Percentiles rank a stretch among this genome's conserved stretches.
These are phyloP conservation scores for Siphamia tubifer DNA, from an alignment of 2,113 vertebrate genomes.

Conservation along the genomic window DNA sequence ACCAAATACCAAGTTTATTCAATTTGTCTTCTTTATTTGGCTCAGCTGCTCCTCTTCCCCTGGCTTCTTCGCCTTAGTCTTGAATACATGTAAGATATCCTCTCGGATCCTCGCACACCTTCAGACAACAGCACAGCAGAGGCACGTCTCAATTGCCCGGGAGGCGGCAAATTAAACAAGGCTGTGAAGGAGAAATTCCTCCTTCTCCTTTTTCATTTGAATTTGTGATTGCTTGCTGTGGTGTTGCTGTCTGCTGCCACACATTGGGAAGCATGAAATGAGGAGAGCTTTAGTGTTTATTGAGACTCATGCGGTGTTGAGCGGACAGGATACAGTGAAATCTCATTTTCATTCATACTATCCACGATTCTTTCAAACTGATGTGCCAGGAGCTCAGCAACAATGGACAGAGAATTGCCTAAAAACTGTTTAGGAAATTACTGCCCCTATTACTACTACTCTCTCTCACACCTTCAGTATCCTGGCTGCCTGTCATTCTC, in stretches of 20 bases:
- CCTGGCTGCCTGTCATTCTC: neutral
- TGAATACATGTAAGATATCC: conserved; percentile 37
- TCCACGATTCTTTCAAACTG: conserved; percentile 49
- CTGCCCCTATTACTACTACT: neutral
- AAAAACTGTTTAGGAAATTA: conserved; percentile 15
- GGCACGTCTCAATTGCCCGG: conserved; percentile 50
- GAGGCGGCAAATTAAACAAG: conserved; percentile 70
- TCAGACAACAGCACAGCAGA: conserved; percentile 50
- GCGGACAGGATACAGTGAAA: conserved; percentile 56
- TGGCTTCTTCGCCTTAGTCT: neutral
- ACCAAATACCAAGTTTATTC: conserved; percentile 39
- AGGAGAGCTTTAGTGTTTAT: conserved; percentile 56
- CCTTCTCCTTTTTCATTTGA: conserved; percentile 62
- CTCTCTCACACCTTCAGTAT: conserved; percentile 17
- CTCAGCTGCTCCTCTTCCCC: neutral
- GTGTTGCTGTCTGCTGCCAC: conserved; percentile 47
- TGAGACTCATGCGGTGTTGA: conserved; percentile 50
- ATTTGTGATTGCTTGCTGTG: conserved; percentile 58
- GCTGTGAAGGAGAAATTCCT: conserved; percentile 52
- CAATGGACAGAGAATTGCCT: conserved; percentile 31
- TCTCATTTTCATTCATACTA: conserved; percentile 59
- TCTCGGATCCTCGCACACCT: conserved; percentile 34
- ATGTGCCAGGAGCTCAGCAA: conserved; percentile 20
- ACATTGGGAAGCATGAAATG: conserved; percentile 71
- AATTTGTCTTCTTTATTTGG: conserved; percentile 50